A percentile compares a stretch with the other conserved stretches of the same genome.
Conservation (phyloP, 2,797 vertebrate genomes). For the Prunella strophiata region DNA sequence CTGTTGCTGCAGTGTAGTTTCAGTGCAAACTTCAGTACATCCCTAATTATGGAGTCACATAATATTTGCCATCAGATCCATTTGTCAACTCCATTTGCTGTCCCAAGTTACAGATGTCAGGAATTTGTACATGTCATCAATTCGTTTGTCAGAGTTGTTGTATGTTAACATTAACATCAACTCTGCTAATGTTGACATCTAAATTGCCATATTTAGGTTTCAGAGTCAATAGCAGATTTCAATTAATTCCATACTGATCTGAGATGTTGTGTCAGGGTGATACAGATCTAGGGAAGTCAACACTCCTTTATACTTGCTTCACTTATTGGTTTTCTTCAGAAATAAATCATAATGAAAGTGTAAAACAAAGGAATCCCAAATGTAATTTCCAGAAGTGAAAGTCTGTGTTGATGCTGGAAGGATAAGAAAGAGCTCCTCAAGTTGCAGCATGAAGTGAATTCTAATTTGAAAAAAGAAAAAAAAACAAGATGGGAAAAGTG, state of each 20-base stretch:
- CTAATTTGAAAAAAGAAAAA: neutral
- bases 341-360: neutral
- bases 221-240: conserved; percentile 44
- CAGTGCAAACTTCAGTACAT: conserved; percentile 18
- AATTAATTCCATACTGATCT: conserved; percentile 16
- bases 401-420: neutral
- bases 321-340: conserved; percentile 7
- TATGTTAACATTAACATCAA: conserved; percentile 24
- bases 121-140: conserved; percentile 45
- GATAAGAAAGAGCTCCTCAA: neutral
- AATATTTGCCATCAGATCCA: conserved; percentile 50
- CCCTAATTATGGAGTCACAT: conserved; percentile 56
- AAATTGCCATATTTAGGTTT: conserved; percentile 53
- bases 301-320: neutral
- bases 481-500: neutral
- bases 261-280: conserved; percentile 15
- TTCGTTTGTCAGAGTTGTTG: conserved; percentile 62
- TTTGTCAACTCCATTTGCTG: conserved; percentile 65
- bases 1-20: neutral
- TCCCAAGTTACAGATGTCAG: conserved; percentile 48
- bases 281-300: neutral
- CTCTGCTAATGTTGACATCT: conserved; percentile 19
- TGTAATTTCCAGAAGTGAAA: neutral
- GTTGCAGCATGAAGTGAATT: neutral
- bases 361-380: neutral